These are phyloP conservation scores for Tor tambroides DNA, from an alignment of 2,113 vertebrate species.

Conservation along the genomic window DNA sequence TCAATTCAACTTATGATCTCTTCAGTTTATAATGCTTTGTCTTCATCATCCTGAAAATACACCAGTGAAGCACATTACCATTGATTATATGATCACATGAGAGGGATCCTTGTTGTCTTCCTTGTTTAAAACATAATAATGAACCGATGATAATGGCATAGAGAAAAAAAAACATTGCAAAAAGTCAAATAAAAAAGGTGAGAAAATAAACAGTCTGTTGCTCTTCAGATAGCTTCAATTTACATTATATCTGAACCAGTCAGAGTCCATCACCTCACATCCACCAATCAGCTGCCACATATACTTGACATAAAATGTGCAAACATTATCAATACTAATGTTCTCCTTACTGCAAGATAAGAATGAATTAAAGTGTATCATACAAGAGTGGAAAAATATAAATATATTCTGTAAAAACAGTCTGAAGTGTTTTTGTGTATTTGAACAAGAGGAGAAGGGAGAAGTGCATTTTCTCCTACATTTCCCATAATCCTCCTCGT, in stretches of 20 bases:
- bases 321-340: conserved; percentile 82
- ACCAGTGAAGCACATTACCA: background rate
- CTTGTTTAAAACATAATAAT: background rate
- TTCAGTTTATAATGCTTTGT: background rate
- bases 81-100: background rate
- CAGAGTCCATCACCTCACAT: conserved; percentile 27
- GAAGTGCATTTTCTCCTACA: conserved; percentile 6
- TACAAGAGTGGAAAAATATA: conserved; percentile 73
- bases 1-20: background rate
- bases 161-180: background rate
- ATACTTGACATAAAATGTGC: conserved; percentile 89
- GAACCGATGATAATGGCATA: conserved; percentile 12
- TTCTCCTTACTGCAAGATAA: conserved; percentile 61
- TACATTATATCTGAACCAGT: conserved; percentile 42
- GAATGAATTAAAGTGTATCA: conserved; percentile 66
- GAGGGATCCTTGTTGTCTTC: background rate
- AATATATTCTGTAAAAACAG: conserved; percentile 69
- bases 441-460: conserved; percentile 27
- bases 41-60: background rate
- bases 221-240: conserved; percentile 31
- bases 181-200: background rate
- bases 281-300: conserved; percentile 88
- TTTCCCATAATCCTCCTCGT: conserved; percentile 11
- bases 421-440: conserved; percentile 41
- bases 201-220: background rate